Base-by-base conservation (phyloP, 2,113 vertebrate genomes). In the Lamprotornis superbus region DNA sequence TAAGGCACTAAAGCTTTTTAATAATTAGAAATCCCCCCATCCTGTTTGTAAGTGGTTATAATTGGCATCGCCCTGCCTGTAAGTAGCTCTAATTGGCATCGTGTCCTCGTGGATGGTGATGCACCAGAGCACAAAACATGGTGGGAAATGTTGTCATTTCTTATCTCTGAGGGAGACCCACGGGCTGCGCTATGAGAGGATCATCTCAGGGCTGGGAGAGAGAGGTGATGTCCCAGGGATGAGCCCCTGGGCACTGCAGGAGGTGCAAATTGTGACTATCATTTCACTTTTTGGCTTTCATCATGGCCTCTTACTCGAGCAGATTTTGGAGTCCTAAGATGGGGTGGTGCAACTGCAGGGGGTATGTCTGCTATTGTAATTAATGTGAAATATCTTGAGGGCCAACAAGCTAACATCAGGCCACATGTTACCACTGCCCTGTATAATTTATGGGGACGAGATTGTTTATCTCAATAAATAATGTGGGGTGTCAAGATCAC, bases 101-200 rank as follows among this genome's bases (percentile, higher is more conserved):
- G 7, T 61, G 89, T 85, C 78, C 90, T 30, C 47, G 6, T 2
- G 25, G 74, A 8, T 39, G 56, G 76, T 11, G 53, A 7, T 1
- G 1, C 75, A 71, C 57, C 90, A 49, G 25, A 60, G 89, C 89
- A 44, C 84, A 46, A 9, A 22, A 22, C 1, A 0, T 11, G n/a
- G 21, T 2, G 61, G 65, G 49, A n/a, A 55, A 40, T 15, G 2
- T 30, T 78, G 64, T 50, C 2, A 1, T 68, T 81, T 12, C 3
- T 68, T 10, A 14, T 28, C 37, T 61, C 65, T 3, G 2, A 68
- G 59, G 74, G 50, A 50, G 3, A 35, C 18, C 50, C 37, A 2
- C 0, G 1, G 33, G 19, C 57, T 3, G 4, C 16, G 18, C 35
- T 27, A 1, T 0, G 2, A 37, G 50, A 27, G 84, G 55, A 28